A percentile compares a stretch with the other conserved stretches of the same genome.
Evolutionary conservation across 2,113 vertebrate genomes (phyloP).

Genomic region (Chinchilla lanigera): DNA sequence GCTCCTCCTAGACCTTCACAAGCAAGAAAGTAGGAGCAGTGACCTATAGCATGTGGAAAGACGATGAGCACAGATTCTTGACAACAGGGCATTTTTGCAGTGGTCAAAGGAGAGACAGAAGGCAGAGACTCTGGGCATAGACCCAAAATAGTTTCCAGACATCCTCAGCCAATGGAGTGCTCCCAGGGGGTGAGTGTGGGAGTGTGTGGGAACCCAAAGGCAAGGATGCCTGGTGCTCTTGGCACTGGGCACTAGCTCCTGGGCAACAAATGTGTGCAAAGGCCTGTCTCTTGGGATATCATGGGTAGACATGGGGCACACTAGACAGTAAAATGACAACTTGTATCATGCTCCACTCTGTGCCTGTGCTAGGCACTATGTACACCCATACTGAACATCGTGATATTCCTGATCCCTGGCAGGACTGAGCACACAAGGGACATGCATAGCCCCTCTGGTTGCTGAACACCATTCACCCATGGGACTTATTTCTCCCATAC

Average conservation of each 20-base stretch:
- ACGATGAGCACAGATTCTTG: background rate
- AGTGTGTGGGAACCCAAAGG: conserved; percentile 46
- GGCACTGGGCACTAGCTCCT: background rate
- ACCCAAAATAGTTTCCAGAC: conserved; percentile 71
- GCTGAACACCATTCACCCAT: background rate
- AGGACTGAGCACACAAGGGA: background rate
- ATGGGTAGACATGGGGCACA: background rate
- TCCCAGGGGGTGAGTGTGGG: conserved; percentile 61
- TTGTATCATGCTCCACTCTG: background rate
- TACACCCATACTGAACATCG: background rate
- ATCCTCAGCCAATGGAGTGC: conserved; percentile 56
- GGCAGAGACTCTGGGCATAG: conserved; percentile 59
- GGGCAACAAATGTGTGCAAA: background rate
- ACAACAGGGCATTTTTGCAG: conserved; percentile 13
- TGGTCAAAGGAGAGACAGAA: conserved; percentile 46
- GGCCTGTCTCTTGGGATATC: background rate
- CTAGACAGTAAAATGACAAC: background rate
- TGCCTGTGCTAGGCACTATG: background rate
- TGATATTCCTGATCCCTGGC: background rate
- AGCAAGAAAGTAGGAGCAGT: background rate
- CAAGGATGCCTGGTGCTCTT: conserved; percentile 19
- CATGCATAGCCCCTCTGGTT: background rate
- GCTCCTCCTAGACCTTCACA: background rate
- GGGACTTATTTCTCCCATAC: background rate
- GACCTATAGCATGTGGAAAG: background rate